A percentile compares a stretch with the other conserved stretches of the same genome.
Conservation (phyloP, 2,113 vertebrate species). For the Galbula dea region DNA sequence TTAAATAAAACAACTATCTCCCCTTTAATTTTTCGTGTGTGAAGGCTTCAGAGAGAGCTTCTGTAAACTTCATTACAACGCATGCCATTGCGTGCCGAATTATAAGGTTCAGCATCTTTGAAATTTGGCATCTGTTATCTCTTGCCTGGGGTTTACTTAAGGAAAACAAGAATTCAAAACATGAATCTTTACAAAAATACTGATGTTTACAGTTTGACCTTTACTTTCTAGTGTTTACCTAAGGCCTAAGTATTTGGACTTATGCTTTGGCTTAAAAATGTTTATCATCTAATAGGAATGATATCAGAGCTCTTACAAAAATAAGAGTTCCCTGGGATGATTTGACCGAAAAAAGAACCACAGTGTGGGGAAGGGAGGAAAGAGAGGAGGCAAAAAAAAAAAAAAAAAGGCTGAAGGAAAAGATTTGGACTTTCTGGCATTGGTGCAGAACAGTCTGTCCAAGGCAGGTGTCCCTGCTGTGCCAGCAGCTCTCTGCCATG, state of each 20-base stretch:
- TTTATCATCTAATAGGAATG: slow-evolving; percentile 45
- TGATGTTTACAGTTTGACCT: slow-evolving; percentile 58
- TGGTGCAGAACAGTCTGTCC: not conserved
- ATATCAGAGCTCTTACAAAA: slow-evolving; percentile 31
- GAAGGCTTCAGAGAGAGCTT: not conserved
- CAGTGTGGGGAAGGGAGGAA: not conserved
- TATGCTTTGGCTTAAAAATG: slow-evolving; percentile 46
- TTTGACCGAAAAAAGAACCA: not conserved
- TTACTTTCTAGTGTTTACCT: slow-evolving; percentile 56
- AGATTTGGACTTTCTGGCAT: not conserved
- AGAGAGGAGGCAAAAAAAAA: not conserved
- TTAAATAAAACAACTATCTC: slow-evolving; percentile 49
- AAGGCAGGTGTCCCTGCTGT: not conserved
- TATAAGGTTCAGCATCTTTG: slow-evolving; percentile 35
- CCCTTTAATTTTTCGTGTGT: slow-evolving; percentile 55
- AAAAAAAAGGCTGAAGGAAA: not conserved
- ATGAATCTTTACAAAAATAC: slow-evolving; percentile 51
- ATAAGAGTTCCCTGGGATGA: slow-evolving; percentile 21
- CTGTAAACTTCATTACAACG: slow-evolving; percentile 14
- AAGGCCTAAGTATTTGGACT: slow-evolving; percentile 44
- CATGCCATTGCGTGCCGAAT: slow-evolving; percentile 51
- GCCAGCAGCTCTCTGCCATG: not conserved
- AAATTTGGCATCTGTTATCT: slow-evolving; percentile 69
- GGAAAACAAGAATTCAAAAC: slow-evolving; percentile 67
- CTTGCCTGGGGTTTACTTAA: slow-evolving; percentile 68